phyloP scores from a whole-genome alignment of 2,113 vertebrate genomes.

The Thryonomys swinderianus region DNA sequence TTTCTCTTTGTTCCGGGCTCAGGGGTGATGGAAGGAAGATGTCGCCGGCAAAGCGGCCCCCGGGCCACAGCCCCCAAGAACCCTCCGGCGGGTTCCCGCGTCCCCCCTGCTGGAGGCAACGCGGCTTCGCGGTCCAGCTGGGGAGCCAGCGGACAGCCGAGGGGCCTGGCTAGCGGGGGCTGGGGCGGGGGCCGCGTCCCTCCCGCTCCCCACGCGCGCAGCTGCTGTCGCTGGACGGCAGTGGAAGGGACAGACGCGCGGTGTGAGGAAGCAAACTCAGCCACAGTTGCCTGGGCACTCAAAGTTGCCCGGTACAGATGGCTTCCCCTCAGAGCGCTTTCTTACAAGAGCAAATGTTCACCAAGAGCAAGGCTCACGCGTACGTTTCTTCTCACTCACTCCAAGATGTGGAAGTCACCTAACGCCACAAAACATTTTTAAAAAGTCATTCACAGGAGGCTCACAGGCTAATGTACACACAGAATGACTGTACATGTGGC shows the following conservation, averaged over 20 bases:
- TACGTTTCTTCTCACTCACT: neutral
- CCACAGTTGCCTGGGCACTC: neutral
- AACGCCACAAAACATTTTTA: conserved; percentile 7
- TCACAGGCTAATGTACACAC: neutral
- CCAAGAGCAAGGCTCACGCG: neutral
- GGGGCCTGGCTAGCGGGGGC: neutral
- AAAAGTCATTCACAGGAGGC: neutral
- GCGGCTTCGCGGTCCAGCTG: neutral
- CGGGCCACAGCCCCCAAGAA: neutral
- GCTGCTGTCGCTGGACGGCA: neutral
- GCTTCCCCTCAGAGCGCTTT: neutral
- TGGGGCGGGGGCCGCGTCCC: neutral
- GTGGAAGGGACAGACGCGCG: neutral
- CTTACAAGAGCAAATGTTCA: neutral
- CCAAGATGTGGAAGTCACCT: neutral
- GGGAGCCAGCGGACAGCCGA: neutral
- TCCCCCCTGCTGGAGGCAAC: neutral
- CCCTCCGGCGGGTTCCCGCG: neutral
- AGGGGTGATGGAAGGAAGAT: neutral
- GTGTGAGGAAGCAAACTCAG: neutral
- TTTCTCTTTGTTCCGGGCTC: neutral
- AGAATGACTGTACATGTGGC: conserved; percentile 6
- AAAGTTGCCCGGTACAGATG: conserved; percentile 32
- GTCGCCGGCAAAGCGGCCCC: too few species aligned
- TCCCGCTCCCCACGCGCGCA: neutral